Conservation (phyloP, 2,797 vertebrate species). For the Pipistrellus pygmaeus region DNA sequence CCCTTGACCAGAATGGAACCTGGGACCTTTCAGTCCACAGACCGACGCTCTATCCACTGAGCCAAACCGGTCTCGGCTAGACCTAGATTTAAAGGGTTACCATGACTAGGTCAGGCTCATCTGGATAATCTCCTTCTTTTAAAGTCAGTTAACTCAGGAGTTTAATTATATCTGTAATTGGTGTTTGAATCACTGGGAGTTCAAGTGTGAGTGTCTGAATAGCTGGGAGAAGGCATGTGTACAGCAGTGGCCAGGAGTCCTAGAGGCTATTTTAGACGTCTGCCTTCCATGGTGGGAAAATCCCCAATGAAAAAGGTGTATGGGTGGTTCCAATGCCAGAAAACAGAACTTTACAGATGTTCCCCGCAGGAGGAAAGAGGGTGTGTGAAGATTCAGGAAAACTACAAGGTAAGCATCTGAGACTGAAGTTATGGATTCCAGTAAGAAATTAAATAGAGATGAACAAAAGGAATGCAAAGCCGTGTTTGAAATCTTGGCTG, state of each 20-base stretch:
- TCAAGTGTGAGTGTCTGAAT: neutral
- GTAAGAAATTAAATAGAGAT: neutral
- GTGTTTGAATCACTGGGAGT: neutral
- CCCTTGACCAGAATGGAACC: too few species aligned
- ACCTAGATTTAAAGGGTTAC: neutral
- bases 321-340: neutral
- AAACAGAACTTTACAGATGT: neutral
- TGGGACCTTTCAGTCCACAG: too few species aligned
- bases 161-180: slow-evolving; percentile 1
- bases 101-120: neutral
- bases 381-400: neutral
- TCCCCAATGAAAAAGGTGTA: neutral
- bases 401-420: neutral
- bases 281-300: neutral
- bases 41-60: too few species aligned
- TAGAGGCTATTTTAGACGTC: neutral
- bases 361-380: neutral
- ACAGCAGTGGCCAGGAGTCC: neutral
- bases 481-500: neutral
- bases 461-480: neutral
- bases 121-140: slow-evolving; percentile 16
- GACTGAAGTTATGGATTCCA: neutral
- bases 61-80: too few species aligned
- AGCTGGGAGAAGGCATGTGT: neutral
- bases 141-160: neutral